phyloP scores from a whole-genome alignment of 2,113 vertebrate species.

The Noctilio leporinus region DNA sequence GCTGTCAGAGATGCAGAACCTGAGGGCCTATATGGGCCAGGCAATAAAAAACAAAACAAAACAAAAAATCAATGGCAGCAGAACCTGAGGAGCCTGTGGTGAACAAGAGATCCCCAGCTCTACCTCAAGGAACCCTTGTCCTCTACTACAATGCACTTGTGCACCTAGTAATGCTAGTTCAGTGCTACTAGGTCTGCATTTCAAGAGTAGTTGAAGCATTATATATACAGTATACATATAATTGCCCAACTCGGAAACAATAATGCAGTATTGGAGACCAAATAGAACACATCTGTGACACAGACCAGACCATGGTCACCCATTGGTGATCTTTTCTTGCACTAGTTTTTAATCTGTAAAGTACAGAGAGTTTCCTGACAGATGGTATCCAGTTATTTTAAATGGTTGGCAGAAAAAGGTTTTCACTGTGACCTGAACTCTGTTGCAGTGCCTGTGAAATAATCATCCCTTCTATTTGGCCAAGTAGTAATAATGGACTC shows the following conservation, averaged over 20 bases:
- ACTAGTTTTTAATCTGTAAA: neutral
- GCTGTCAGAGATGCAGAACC: neutral
- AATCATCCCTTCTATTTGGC: neutral
- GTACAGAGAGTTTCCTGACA: neutral
- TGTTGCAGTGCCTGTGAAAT: neutral
- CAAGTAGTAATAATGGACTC: neutral
- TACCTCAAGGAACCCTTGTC: neutral
- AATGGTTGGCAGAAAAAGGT: neutral
- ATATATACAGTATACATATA: too few relatives aligned
- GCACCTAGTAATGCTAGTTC: neutral
- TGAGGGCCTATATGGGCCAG: neutral
- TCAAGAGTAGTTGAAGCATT: neutral
- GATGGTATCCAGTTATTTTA: neutral
- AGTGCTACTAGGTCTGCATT: neutral
- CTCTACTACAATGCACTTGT: neutral
- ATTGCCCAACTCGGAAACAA: neutral
- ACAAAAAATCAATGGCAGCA: neutral
- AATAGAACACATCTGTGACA: neutral
- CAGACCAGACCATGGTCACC: neutral
- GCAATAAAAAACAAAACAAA: too few relatives aligned
- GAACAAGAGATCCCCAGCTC: neutral
- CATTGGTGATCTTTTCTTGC: neutral
- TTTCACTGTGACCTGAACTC: neutral
- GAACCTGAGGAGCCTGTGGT: neutral
- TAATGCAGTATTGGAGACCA: neutral